phyloP scores from a whole-genome alignment of 2,888 invertebrate genomes.

The Tenodera sinensis region DNA sequence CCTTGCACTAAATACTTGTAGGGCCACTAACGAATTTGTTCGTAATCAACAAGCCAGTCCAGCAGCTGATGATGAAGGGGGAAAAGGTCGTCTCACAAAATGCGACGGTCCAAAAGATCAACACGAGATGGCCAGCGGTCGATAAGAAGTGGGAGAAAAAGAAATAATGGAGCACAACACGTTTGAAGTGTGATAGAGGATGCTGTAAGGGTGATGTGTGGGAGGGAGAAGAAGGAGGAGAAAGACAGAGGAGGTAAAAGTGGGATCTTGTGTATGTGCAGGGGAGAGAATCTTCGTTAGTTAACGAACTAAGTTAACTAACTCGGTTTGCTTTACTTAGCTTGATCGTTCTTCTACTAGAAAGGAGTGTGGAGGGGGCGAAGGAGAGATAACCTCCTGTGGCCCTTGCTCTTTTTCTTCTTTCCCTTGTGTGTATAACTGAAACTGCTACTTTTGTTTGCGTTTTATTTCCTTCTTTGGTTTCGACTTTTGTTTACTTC shows the following conservation, averaged over 20 bases:
- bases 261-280: not conserved
- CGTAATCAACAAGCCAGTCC: not conserved
- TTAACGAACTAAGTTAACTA: slow-evolving; percentile 4
- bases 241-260: not conserved
- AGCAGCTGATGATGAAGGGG: not conserved
- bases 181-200: not conserved
- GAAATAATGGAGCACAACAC: not conserved
- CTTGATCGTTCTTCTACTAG: not conserved
- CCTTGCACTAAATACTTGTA: not conserved
- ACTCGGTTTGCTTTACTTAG: not conserved
- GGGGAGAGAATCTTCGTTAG: not conserved
- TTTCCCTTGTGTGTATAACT: not conserved
- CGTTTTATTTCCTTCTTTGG: not conserved
- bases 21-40: not conserved
- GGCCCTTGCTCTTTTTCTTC: not conserved
- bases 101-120: slow-evolving; percentile 7
- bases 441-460: not conserved
- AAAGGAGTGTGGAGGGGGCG: no score
- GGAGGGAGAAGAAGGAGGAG: not conserved
- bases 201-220: not conserved
- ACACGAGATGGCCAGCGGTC: not conserved
- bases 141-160: not conserved
- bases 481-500: not conserved
- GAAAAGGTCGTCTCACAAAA: not conserved
- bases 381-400: not conserved